phyloP scores from a whole-genome alignment of 2,888 invertebrate genomes.

The Schrankia costaestrigalis region DNA sequence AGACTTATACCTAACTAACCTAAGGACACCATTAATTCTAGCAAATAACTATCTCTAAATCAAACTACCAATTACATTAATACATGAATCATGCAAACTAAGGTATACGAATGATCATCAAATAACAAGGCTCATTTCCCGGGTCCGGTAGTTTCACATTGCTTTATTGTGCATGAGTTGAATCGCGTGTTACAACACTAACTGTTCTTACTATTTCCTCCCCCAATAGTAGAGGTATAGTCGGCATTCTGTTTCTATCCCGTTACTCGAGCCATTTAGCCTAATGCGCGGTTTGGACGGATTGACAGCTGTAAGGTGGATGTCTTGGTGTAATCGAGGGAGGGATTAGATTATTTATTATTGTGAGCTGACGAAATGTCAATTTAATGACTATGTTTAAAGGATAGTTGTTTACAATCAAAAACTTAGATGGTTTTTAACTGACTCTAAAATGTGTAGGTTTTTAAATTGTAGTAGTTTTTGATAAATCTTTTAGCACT shows the following conservation, averaged over 20 bases:
- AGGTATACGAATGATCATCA: constrained; percentile 36
- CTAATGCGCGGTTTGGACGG: constrained; percentile 75
- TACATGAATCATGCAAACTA: constrained; percentile 23
- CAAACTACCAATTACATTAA: constrained; percentile 1
- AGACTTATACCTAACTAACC: no score
- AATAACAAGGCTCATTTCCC: constrained; percentile 67
- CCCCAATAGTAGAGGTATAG: constrained; percentile 37
- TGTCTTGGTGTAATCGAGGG: constrained; percentile 8
- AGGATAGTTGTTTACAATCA: no score
- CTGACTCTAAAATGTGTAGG: no score
- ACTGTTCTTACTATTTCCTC: constrained; percentile 67
- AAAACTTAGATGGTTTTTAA: no score
- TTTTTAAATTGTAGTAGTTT: no score
- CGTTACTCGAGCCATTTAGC: constrained; percentile 76
- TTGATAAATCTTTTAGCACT: no score
- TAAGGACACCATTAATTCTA: no score
- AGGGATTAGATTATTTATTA: not conserved
- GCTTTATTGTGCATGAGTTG: constrained; percentile 74
- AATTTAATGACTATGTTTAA: no score
- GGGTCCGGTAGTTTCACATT: constrained; percentile 50
- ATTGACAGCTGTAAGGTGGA: constrained; percentile 59
- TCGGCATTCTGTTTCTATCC: constrained; percentile 29
- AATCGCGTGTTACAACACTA: constrained; percentile 41
- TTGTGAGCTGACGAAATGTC: no score
- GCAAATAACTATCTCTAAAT: not conserved